Base-by-base conservation (phyloP, 1,140 invertebrate genomes). In the Drosophila sulfurigaster region DNA sequence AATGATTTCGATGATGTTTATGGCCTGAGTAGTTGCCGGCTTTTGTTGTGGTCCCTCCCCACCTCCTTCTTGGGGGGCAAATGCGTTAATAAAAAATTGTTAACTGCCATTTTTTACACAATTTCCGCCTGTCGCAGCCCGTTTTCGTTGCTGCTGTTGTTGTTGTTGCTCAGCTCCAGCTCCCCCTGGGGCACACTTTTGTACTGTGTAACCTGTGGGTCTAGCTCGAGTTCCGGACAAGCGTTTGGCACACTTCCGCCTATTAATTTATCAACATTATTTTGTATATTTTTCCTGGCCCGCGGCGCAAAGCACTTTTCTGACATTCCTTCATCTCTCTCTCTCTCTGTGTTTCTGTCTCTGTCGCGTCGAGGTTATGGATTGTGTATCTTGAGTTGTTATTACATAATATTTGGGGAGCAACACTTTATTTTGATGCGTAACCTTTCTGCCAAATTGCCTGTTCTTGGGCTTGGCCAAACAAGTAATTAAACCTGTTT, bases 191-290 rank as follows among this genome's bases (percentile, higher is more conserved):
- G 46, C 49, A 35, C 51, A 54, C 28, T 57, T 46, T 15, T 51
- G 45, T 25, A 25, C 65, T 48, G 16, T 15, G 38, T 65, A 72
- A 76, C 80, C 80, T 79, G 71, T 54, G 63, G 28, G 25, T 56
- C 28, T 46, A 58, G 52, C 38, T 8, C 10, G 10, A 5, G 4
- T 62, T 46, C 32, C 46, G 52, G 51, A 32, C 51, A 54, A 54
- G 28, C 30, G 30, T 35, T 54, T 54, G 51, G n/a, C 51, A 32
- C 38, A 25, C 52, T 66, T 78, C 80, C 75, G 70, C 58, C 72
- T 88, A 82, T 88, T 88, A 82, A 87, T 87, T 88, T 88, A 87
- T 87, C 76, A 88, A 87, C 82, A 73, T 80, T 64, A 82, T 74
- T 81, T 56, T 65, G 43, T 59, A 75, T 64, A 57, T 52, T 76